phyloP scores from a whole-genome alignment of 2,888 invertebrate genomes.

The Troilus luridus region DNA sequence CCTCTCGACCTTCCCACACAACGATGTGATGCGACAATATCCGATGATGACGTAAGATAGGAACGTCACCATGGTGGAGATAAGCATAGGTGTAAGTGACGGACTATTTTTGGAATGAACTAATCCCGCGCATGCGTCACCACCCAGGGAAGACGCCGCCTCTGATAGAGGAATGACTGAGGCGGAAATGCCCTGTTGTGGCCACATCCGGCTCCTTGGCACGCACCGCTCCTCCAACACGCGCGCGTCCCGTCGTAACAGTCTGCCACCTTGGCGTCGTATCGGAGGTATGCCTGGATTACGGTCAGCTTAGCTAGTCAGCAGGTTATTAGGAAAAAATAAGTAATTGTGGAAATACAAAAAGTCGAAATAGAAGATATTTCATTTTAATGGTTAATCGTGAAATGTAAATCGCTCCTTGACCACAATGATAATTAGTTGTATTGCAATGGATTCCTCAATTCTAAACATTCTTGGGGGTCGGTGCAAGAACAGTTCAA shows the following conservation, averaged over 20 bases:
- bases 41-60: conserved; percentile 25
- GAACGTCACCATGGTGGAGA: background rate
- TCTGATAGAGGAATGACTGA: conserved; percentile 20
- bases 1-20: background rate
- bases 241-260: background rate
- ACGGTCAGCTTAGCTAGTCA: background rate
- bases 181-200: conserved; percentile 35
- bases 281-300: background rate
- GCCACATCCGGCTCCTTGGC: conserved; percentile 49
- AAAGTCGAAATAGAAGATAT: too few relatives aligned
- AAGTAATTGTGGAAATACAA: too few relatives aligned
- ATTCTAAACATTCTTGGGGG: too few relatives aligned
- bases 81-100: conserved; percentile 21
- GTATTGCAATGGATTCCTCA: too few relatives aligned
- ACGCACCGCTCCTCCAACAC: conserved; percentile 15
- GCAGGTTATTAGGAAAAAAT: too few relatives aligned
- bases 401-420: too few relatives aligned
- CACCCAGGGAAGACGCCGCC: background rate
- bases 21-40: background rate
- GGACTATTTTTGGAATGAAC: background rate
- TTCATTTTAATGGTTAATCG: too few relatives aligned
- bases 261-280: background rate
- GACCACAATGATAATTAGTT: too few relatives aligned
- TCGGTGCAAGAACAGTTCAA: too few relatives aligned
- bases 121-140: conserved; percentile 23